Evolutionary conservation across 2,113 vertebrate species (phyloP).

Genomic region (Leptodactylus fuscus): DNA sequence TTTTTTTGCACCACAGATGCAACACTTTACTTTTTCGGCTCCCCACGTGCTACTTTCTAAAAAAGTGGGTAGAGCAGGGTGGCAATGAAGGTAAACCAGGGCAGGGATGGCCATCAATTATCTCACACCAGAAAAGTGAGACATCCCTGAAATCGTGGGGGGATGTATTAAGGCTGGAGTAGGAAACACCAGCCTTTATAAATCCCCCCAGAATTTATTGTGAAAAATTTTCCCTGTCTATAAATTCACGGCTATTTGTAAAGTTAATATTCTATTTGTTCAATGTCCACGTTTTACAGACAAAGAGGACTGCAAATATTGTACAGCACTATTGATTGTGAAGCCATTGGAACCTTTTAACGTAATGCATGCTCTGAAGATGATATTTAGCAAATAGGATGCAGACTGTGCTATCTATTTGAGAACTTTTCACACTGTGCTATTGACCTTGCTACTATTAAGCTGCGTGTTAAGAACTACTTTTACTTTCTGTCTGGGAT

Average conservation of each 20-base stretch:
- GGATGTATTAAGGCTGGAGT: too few species aligned
- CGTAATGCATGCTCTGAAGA: background rate
- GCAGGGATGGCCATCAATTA: too few species aligned
- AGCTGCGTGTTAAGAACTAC: background rate
- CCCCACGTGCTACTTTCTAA: too few species aligned
- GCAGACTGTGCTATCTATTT: slow-evolving; percentile 38
- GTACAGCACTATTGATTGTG: slow-evolving; percentile 21
- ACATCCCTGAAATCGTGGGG: too few species aligned
- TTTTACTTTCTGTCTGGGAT: background rate
- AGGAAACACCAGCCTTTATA: too few species aligned
- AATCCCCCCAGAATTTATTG: too few species aligned
- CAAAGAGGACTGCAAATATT: slow-evolving; percentile 14
- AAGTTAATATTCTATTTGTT: background rate
- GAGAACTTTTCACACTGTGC: slow-evolving; percentile 35
- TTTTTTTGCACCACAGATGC: too few species aligned
- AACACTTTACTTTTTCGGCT: too few species aligned
- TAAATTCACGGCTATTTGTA: background rate
- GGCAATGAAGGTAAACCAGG: too few species aligned
- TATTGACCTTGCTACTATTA: slow-evolving; percentile 36
- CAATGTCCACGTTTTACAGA: background rate
- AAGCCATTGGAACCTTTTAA: slow-evolving; percentile 27
- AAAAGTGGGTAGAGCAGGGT: too few species aligned
- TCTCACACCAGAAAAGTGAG: too few species aligned
- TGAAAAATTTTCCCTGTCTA: background rate
- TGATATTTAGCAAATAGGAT: slow-evolving; percentile 31